Base-by-base conservation (phyloP, 1,140 invertebrate species). In the Drosophila virilis region DNA sequence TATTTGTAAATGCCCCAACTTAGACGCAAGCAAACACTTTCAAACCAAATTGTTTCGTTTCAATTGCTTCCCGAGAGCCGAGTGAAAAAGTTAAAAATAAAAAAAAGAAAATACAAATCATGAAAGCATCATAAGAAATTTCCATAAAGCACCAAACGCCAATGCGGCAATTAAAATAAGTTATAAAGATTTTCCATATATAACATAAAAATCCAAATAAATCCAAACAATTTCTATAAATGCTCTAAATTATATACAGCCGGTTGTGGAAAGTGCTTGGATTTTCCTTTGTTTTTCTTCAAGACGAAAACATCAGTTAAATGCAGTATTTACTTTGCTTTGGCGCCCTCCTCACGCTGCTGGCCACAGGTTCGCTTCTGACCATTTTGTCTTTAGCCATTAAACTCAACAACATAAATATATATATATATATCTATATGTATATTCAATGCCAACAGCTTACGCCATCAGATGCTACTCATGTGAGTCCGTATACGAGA, bases 401-500 rank as follows among this genome's bases (percentile, higher is more conserved):
- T 58, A 67, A 72, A 54, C 48, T 74, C 17, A 54, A 61, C 32
- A 37, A 50, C 42, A 60, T 33, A 38, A 37, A 50, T 52, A 60
- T 33, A 38, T 40, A 40, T 40, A 40, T 52, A 3, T 22, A 3
- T 22, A 22, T 22, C 8, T 32, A 38, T 70, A 6, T 32, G 37
- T 43, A 38, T 59, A 74, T 78, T 78, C 78, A 86, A 88, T 88
- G 83, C 76, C 84, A 88, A 77, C 60, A 91, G 90, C 78, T 70
- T 79, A 73, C 58, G 86, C 86, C 74, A 91, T 91, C 67, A 79
- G 77, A 59, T 91, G 90, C 69, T 91, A 83, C 32, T 69, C 84
- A 68, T 91, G 90, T 60, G 90, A 91, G 62, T 91, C 90, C 17
- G 77, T 79, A 42, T 91, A 90, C 55, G 83, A 91, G 52, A 17